Evolutionary conservation across 2,113 vertebrate species (phyloP), one percentile per base, ranked within the genome.

Genomic region (Bubo scandiacus): DNA sequence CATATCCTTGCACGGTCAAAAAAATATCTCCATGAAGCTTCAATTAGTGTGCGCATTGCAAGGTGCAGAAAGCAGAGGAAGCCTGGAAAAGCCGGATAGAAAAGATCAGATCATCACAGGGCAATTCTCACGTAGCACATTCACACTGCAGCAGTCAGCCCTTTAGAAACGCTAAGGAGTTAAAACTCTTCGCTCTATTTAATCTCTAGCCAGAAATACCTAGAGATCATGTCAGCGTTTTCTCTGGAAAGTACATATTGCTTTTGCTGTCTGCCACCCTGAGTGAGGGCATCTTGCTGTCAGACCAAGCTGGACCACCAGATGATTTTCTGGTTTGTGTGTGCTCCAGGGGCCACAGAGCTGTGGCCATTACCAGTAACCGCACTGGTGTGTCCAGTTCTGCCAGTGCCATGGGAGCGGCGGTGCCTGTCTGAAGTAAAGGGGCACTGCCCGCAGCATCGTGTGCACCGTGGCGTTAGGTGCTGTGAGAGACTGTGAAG

Each of bases 1-100:
- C n/a, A 9, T 59, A 73, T 45, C 61, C 55, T 74, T 34, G 30
- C 47, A 45, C 0, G 10, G 54, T 27, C 43, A 63, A 45, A 63
- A 58, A 63, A 58, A 77, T 1, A 52, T 18, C 58, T n/a, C 81
- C 2, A 0, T 51, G 47, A 67, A 42, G 11, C 49, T 90, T 65
- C 78, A 45, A 34, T 87, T 62, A 72, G 23, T 0, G 0, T 7
- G 15, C 3, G 9, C 16, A 6, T 3, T 7, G 43, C 1, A 1
- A 79, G 57, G 62, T 25, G 47, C 23, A 17, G 63, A 59, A 58
- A 49, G 68, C 40, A n/a, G 58, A 59, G 43, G 40, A 54, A 88
- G 63, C 21, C 81, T 74, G 81, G 66, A 66, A 70, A 74, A 67
- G 62, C n/a, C 26, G 58, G 81, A 32, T 11, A 52, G 78, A 61